Conservation (phyloP, 2,888 invertebrate genomes). For the Lasioglossum pauxillum region DNA sequence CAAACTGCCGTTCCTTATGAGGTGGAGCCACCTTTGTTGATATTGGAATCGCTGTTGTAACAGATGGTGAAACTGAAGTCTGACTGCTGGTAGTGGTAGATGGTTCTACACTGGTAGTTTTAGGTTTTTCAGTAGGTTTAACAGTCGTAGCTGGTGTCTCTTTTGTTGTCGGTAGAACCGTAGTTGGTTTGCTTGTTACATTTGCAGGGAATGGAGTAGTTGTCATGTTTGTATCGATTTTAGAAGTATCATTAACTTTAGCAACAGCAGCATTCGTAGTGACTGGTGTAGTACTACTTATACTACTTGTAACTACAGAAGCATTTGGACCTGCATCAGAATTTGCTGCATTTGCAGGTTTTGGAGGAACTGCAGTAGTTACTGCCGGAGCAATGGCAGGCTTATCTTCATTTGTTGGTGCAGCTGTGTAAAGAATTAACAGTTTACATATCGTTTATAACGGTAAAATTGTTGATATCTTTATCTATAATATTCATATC, state of each 20-base stretch:
- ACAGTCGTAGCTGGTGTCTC: background rate
- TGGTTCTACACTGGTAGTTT: conserved; percentile 64
- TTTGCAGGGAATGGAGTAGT: background rate
- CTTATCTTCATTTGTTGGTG: background rate
- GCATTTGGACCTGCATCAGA: background rate
- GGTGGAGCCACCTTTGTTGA: conserved; percentile 77
- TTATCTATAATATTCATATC: background rate
- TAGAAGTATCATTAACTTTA: background rate
- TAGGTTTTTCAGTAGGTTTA: conserved; percentile 31
- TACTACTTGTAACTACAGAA: background rate
- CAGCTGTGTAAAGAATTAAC: conserved; percentile 52
- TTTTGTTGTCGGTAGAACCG: conserved; percentile 37
- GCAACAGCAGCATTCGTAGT: background rate
- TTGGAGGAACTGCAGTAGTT: background rate
- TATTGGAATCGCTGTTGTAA: conserved; percentile 43
- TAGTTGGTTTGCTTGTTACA: conserved; percentile 7
- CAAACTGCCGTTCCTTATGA: conserved; percentile 86
- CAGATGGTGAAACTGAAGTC: conserved; percentile 11
- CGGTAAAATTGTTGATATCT: background rate
- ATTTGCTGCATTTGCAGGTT: background rate
- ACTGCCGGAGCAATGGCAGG: background rate
- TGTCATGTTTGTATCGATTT: background rate
- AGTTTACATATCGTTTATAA: conserved; percentile 1
- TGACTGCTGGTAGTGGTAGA: conserved; percentile 72
- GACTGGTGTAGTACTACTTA: background rate